phyloP scores from a whole-genome alignment of 2,113 vertebrate species.

The Polypterus bichir region DNA sequence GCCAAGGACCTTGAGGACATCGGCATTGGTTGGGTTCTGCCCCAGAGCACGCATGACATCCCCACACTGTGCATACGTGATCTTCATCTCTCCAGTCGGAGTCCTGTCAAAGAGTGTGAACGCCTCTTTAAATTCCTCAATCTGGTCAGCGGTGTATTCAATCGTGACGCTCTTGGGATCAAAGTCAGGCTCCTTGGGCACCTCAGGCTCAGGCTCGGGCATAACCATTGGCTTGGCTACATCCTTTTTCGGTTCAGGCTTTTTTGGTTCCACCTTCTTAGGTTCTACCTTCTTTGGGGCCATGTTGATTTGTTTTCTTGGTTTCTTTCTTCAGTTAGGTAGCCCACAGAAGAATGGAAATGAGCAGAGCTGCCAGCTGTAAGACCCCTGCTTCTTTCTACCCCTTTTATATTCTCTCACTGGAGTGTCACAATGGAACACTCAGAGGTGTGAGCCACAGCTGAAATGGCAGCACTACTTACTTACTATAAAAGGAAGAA shows the following conservation, averaged over 20 bases:
- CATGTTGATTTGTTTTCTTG: constrained; percentile 31
- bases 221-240: constrained; percentile 28
- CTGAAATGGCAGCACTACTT: neutral
- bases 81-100: constrained; percentile 76
- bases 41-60: constrained; percentile 87
- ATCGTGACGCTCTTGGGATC: constrained; percentile 58
- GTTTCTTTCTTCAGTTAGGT: too few relatives aligned
- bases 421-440: neutral
- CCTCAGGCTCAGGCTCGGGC: constrained; percentile 34
- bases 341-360: neutral
- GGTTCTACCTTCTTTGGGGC: constrained; percentile 56
- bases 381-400: neutral
- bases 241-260: constrained; percentile 50
- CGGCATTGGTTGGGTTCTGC: constrained; percentile 93
- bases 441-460: constrained; percentile 3
- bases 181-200: constrained; percentile 45
- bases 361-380: neutral
- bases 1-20: constrained; percentile 85
- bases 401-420: constrained; percentile 11
- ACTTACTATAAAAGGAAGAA: constrained; percentile 21
- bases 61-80: constrained; percentile 77
- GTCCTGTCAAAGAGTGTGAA: constrained; percentile 88
- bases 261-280: constrained; percentile 53
- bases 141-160: constrained; percentile 64
- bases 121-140: constrained; percentile 90